Evolutionary conservation across 2,888 invertebrate genomes (phyloP), one percentile per base, ranked within the genome.

Genomic region (Sphinx pinastri): DNA sequence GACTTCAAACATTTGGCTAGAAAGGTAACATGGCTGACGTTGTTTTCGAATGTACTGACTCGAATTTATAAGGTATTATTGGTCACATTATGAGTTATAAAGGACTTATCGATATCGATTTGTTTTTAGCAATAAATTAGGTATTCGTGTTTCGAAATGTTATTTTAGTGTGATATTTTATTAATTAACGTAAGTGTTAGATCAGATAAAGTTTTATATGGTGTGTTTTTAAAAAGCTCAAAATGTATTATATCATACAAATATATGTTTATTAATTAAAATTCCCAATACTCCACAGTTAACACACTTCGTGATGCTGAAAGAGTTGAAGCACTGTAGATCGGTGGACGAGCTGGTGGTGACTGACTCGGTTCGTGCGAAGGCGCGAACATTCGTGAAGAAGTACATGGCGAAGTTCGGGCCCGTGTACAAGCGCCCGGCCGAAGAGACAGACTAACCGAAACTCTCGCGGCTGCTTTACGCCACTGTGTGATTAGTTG

Each of bases 321-420:
- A 99, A 90, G 99, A 99, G 91, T 89, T 99, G 87, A 98, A 98
- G 86, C 98, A 99, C 88, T 97, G 98, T 84, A 96, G 97, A 74
- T 96, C 96, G 59, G 97, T 97, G 3, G 97, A 98, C 75, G 98
- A 98, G 80, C 91, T 98, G 68, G 96, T 97, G 68, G 98, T 98
- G 80, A 98, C 97, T 54, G 98, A 98, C 77, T 98, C 98, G 71
- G 99, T 99, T 10, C 98, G 98, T 80, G 96, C 97, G 79, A 99
- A 99, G 90, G 98, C 99, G 25, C 97, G 97, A 87, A 99, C 98
- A 90, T 99, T 98, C 88, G 98, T 99, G 70, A 96, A 96, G 83
- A 99, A 98, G 86, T 99, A 99, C 90, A 99, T 99, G 99, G 96
- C 96, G 38, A 98, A 98, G 90, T 99, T 98, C 90, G 98, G 98